phyloP scores from a whole-genome alignment of 2,797 vertebrate species.

The Poecilia picta region DNA sequence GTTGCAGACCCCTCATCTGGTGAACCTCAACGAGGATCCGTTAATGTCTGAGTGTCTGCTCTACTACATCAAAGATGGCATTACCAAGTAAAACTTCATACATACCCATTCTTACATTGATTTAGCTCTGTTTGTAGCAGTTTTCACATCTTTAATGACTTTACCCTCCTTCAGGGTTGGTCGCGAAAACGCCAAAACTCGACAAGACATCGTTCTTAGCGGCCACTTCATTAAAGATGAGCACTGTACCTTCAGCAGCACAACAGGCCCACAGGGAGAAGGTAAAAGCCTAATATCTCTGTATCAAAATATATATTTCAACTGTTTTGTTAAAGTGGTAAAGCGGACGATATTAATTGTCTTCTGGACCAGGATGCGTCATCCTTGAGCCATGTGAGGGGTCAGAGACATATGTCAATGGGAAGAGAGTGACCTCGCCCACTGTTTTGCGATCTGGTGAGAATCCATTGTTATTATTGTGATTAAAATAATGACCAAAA shows the following conservation, averaged over 20 bases:
- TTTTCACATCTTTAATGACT: not conserved
- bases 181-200: slow-evolving; percentile 90
- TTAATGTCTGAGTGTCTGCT: slow-evolving; percentile 98
- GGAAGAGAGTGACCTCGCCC: slow-evolving; percentile 91
- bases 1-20: slow-evolving; percentile 92
- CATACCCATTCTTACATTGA: not conserved
- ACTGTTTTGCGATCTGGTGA: slow-evolving; percentile 92
- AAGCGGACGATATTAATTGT: not conserved
- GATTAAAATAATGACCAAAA: not conserved
- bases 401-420: slow-evolving; percentile 94
- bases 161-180: slow-evolving; percentile 85
- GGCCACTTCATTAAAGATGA: slow-evolving; percentile 98
- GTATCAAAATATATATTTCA: not conserved
- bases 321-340: not conserved
- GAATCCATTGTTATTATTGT: slow-evolving; percentile 8
- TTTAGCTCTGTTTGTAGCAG: not conserved
- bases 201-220: slow-evolving; percentile 98
- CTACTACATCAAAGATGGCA: slow-evolving; percentile 98
- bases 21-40: slow-evolving; percentile 97
- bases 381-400: slow-evolving; percentile 93
- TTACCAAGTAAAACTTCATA: slow-evolving; percentile 86
- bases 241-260: slow-evolving; percentile 95
- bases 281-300: slow-evolving; percentile 69
- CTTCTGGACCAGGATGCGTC: slow-evolving; percentile 81
- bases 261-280: slow-evolving; percentile 86